Base-by-base conservation (phyloP, 2,888 invertebrate species). In the Liopterus haemorrhoidalis region DNA sequence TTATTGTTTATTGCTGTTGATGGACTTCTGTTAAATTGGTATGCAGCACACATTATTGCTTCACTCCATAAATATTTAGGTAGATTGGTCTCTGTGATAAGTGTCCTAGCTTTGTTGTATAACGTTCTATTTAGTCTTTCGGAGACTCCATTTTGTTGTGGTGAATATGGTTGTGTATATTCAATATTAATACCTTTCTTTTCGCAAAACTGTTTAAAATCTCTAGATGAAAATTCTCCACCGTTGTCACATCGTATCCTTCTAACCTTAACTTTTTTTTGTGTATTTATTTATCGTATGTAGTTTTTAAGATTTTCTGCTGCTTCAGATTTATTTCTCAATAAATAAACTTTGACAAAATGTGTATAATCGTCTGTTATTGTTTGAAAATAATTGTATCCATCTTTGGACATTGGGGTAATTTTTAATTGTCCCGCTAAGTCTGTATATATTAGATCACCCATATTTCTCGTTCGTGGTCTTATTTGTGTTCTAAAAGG, bases 291-390 rank as follows among this genome's bases (percentile, higher is more conserved):
- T 27, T 38, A 4, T 12, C 22, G 22, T 15, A 49, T 37, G 42
- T 40, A 50, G 22, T 45, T 31, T 9, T 35, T 42, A 6, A 49
- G 6, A 19, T 51, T 46, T n/a, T 35, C 11, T 22, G 35, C 42
- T 6, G 37, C 49, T 38, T 51, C 49, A 32, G 11, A 37, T 41
- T 51, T 49, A 8, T 19, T 16, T 42, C 19, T 40, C 5, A 49
- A 25, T 12, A 50, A 8, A 12, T 50, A 28, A 8, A 48, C 47
- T 14, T 27, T 15, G 2, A 31, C 8, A 25, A 46, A 50, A 40
- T 49, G 48, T 12, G 48, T 40, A 35, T 14, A 50, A 20, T 50
- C 48, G 32, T 46, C 50, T 15, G 41, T 46, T 2, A 48, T 24
- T 5, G 31, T 33, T 25, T 35, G 27, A 42, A 40, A 42, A 36